phyloP scores from a whole-genome alignment of 2,888 invertebrate genomes.

The Sturmia bella region DNA sequence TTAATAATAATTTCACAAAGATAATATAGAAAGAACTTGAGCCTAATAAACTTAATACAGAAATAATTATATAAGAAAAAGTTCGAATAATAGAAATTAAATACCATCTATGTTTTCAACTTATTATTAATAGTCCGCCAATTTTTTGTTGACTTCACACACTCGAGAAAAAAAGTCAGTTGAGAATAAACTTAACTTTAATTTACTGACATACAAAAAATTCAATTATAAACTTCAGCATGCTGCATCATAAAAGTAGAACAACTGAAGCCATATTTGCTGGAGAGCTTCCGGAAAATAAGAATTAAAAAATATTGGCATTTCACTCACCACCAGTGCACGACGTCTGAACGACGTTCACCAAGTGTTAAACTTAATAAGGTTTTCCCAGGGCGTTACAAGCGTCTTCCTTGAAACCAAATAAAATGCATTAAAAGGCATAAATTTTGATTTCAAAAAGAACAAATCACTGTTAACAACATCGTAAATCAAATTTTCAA shows the following conservation, averaged over 20 bases:
- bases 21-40: no score
- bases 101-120: no score
- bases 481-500: slow-evolving; percentile 64
- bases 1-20: no score
- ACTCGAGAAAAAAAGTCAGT: no score
- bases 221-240: slow-evolving; percentile 31
- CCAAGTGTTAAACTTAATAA: slow-evolving; percentile 66
- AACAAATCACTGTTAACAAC: slow-evolving; percentile 33
- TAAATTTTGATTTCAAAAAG: slow-evolving; percentile 36
- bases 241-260: slow-evolving; percentile 36
- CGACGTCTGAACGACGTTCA: background rate
- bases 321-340: slow-evolving; percentile 2
- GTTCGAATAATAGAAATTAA: no score
- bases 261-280: slow-evolving; percentile 10
- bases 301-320: background rate
- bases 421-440: slow-evolving; percentile 53
- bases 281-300: slow-evolving; percentile 37
- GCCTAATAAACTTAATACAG: no score
- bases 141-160: background rate
- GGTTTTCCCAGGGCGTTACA: slow-evolving; percentile 67
- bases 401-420: slow-evolving; percentile 53
- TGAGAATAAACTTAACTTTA: background rate
- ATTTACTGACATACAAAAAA: slow-evolving; percentile 1
- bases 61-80: no score
- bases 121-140: no score